Conservation (phyloP, 2,888 invertebrate genomes). For the Polyommatus icarus region DNA sequence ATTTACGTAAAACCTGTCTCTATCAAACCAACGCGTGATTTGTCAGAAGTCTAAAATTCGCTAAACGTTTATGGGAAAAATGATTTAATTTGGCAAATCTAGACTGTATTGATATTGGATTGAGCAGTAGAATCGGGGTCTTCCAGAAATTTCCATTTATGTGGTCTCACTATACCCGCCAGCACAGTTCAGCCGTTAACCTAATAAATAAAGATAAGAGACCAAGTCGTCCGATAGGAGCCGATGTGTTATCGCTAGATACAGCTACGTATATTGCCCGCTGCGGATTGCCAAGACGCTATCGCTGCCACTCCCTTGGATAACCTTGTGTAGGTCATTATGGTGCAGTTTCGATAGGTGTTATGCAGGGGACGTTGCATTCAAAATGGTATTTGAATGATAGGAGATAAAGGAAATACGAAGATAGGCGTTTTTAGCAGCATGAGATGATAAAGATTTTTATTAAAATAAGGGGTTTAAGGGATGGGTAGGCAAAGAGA, state of each 20-base stretch:
- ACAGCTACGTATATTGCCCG: neutral
- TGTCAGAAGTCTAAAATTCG: too few species aligned
- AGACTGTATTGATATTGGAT: neutral
- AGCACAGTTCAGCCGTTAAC: slow-evolving; percentile 14
- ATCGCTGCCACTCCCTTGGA: slow-evolving; percentile 1
- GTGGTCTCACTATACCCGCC: neutral
- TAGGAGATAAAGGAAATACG: too few species aligned
- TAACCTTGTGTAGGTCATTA: neutral
- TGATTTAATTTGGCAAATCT: neutral
- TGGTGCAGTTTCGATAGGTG: neutral
- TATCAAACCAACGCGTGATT: too few species aligned
- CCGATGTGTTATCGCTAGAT: neutral
- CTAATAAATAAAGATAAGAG: slow-evolving; percentile 22
- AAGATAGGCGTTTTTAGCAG: neutral
- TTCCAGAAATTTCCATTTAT: neutral
- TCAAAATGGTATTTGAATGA: neutral
- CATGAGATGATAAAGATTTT: neutral
- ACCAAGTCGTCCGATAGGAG: neutral
- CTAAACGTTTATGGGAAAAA: too few species aligned
- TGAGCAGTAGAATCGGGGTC: neutral
- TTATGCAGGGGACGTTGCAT: neutral
- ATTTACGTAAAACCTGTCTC: too few species aligned
- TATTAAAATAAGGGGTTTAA: too few species aligned
- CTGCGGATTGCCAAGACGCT: neutral
- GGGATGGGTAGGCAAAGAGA: neutral